Evolutionary conservation across 2,113 vertebrate species (phyloP).

Genomic region (Azemiops feae): DNA sequence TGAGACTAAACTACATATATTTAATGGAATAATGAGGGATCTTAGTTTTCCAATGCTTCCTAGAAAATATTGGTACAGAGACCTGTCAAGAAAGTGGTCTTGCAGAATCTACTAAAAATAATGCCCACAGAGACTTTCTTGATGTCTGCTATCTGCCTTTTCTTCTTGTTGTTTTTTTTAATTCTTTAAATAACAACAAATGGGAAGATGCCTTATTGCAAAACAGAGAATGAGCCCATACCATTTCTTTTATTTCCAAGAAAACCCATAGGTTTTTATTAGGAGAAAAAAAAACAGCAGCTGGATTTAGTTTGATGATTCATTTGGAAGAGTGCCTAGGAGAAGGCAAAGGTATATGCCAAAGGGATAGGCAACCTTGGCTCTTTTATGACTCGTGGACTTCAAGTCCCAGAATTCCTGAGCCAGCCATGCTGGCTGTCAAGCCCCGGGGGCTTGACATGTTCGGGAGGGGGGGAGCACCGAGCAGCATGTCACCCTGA

Average conservation of each 20-base stretch:
- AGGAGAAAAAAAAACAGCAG: background rate
- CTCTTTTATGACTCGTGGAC: too few species aligned
- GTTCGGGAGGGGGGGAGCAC: too few species aligned
- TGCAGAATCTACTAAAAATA: background rate
- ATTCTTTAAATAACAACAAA: background rate
- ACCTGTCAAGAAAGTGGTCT: background rate
- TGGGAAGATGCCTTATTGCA: background rate
- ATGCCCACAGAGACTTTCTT: background rate
- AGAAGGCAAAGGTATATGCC: background rate
- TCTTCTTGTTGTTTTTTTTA: background rate
- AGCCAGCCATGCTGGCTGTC: too few species aligned
- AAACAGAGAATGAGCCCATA: background rate
- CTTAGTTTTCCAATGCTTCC: background rate
- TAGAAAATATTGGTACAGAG: background rate
- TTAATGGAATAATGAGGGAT: background rate
- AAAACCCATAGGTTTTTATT: background rate
- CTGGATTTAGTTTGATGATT: background rate
- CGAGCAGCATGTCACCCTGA: too few species aligned
- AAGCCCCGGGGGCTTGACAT: too few species aligned
- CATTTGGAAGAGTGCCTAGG: background rate
- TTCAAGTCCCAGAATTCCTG: too few species aligned
- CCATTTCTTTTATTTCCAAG: background rate
- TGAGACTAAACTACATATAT: background rate
- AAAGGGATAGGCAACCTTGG: too few species aligned
- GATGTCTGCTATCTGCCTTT: background rate